These are phyloP conservation scores for Sminthurinus aureus DNA, from an alignment of 2,888 invertebrate genomes.

Conservation along the genomic window DNA sequence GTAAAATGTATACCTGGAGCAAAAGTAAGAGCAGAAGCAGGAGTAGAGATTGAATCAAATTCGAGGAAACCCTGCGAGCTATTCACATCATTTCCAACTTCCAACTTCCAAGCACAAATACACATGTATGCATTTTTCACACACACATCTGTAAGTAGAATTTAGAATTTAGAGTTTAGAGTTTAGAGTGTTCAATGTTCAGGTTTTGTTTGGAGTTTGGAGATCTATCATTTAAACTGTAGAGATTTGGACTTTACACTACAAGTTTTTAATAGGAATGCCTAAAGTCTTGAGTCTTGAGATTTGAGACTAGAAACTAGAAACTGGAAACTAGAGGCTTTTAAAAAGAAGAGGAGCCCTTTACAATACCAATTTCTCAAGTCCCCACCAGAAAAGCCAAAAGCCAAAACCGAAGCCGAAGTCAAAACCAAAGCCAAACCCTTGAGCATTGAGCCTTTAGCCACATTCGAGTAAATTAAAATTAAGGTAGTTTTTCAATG, in stretches of 20 bases:
- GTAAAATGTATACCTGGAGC: neutral
- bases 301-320: neutral
- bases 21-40: neutral
- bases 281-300: too few species aligned
- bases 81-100: neutral
- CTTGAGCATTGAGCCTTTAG: neutral
- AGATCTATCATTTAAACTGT: neutral
- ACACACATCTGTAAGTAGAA: too few species aligned
- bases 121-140: neutral
- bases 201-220: neutral
- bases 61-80: constrained; percentile 7
- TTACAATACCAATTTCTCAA: neutral
- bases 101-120: too few species aligned
- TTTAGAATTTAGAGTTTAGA: too few species aligned
- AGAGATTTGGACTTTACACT: neutral
- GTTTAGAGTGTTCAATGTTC: neutral
- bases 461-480: constrained; percentile 35
- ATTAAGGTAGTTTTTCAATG: constrained; percentile 41
- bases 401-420: neutral
- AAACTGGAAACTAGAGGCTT: neutral
- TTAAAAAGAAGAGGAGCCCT: neutral
- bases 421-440: neutral
- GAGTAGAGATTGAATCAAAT: neutral
- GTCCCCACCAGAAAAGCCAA: neutral
- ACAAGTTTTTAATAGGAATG: neutral